These are phyloP conservation scores for Pipistrellus kuhlii DNA, from an alignment of 2,797 vertebrate genomes.

Conservation along the genomic window DNA sequence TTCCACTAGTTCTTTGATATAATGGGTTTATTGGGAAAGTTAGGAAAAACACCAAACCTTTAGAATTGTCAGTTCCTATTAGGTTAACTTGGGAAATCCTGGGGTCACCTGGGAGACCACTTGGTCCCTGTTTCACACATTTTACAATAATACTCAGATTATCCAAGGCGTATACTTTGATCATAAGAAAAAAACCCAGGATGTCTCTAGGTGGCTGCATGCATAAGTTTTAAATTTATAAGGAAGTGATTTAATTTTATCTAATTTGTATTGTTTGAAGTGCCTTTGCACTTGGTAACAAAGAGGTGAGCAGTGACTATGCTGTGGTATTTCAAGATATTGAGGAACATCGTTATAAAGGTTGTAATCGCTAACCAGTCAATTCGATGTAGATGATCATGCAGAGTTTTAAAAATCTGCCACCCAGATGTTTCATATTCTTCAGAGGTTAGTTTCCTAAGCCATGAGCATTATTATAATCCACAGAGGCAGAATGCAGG, in stretches of 20 bases:
- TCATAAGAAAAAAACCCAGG: slow-evolving; percentile 68
- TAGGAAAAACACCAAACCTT: background rate
- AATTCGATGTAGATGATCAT: slow-evolving; percentile 70
- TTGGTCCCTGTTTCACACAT: slow-evolving; percentile 46
- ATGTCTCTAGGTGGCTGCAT: slow-evolving; percentile 65
- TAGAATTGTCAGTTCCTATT: slow-evolving; percentile 4
- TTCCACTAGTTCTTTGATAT: background rate
- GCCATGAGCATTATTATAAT: slow-evolving; percentile 56
- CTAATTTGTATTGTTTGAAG: slow-evolving; percentile 76
- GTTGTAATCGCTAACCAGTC: slow-evolving; percentile 75
- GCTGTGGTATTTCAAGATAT: slow-evolving; percentile 68
- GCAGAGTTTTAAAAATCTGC: slow-evolving; percentile 73
- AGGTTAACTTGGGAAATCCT: accelerated
- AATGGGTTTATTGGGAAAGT: slow-evolving; percentile 3
- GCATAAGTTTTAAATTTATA: slow-evolving; percentile 78
- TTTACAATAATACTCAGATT: background rate
- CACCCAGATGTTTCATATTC: slow-evolving; percentile 77
- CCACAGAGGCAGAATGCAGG: slow-evolving; percentile 59
- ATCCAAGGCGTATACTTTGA: slow-evolving; percentile 69
- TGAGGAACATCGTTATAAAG: slow-evolving; percentile 65
- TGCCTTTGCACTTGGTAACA: slow-evolving; percentile 76
- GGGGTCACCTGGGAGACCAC: background rate
- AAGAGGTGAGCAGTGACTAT: slow-evolving; percentile 51
- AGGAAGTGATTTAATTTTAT: slow-evolving; percentile 79
- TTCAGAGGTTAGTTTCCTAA: slow-evolving; percentile 76